Evolutionary conservation across 2,888 invertebrate species (phyloP), one percentile per base, ranked within the genome.

Genomic region (Amblyjoppa proteus): DNA sequence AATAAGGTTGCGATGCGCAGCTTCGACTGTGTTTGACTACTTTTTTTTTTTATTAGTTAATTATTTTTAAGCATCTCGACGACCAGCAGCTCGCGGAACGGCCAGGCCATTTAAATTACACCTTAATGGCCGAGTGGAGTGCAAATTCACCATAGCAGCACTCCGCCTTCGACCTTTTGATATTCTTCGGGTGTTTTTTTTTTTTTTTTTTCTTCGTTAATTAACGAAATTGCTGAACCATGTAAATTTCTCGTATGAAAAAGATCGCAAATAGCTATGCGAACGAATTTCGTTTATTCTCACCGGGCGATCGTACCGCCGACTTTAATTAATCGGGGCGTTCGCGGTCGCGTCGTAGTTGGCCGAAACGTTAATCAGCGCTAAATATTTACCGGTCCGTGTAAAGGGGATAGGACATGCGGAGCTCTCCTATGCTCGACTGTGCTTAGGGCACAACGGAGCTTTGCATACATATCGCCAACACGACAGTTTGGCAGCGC

Each of bases 391-490:
- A n/a, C 68, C 7, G 25, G 25, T 31, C 20, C 5, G 49, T 66
- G 76, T 28, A 68, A 80, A 76, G 51, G 20, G 38, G 53, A 20
- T 4, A 38, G 77, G 69, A 73, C 16, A 28, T 7, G n/a, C 53
- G 70, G 28, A 38, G 34, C 45, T 51, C 41, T 49, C 16, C 45
- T 49, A 5, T 49, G 45, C 45, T 16, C 45, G 45, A 49, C 45
- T 49, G 45, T 16, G 45, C 45, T 49, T 4, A 16, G 13, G 9
- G 45, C 66, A 56, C 20, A 71, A 76, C 41, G 51, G 64, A 83
- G 64, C 69, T 83, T 82, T 83, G 79, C 80, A 77, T 74, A 76
- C 28, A 58, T 75, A 69, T 74, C 25, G 68, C 69, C 61, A 25
- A 31, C n/a, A 49, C 34, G 31, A 34, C 64, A 16, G 64, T 34